phyloP scores from a whole-genome alignment of 2,888 invertebrate species.

The Cheilosia impressa region DNA sequence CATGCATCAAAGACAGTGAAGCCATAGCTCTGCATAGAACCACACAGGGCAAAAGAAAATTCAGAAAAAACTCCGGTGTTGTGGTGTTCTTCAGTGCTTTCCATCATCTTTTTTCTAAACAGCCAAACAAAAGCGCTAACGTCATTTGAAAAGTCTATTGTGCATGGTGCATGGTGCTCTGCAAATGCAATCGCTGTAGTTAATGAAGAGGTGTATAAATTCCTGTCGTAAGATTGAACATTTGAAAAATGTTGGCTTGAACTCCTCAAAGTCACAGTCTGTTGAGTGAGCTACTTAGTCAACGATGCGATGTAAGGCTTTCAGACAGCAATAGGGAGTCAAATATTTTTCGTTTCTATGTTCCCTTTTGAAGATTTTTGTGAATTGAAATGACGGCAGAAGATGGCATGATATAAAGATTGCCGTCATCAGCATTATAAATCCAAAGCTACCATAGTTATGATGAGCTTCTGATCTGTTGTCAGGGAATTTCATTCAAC shows the following conservation, averaged over 20 bases:
- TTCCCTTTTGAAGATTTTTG: slow-evolving; percentile 2
- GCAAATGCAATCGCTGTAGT: slow-evolving; percentile 10
- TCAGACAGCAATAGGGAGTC: neutral
- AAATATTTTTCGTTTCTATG: neutral
- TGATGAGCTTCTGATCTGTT: slow-evolving; percentile 40
- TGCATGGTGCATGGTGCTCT: neutral
- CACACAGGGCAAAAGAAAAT: neutral
- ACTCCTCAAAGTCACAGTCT: neutral
- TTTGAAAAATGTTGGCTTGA: slow-evolving; percentile 28
- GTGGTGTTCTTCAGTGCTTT: slow-evolving; percentile 18
- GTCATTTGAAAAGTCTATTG: slow-evolving; percentile 8
- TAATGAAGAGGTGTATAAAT: neutral
- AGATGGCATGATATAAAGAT: neutral
- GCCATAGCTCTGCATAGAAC: neutral
- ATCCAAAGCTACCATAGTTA: slow-evolving; percentile 7
- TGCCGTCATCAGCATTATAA: slow-evolving; percentile 30
- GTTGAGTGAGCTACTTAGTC: slow-evolving; percentile 25
- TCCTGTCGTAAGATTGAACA: slow-evolving; percentile 14
- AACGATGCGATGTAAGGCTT: neutral
- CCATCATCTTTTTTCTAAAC: slow-evolving; percentile 48
- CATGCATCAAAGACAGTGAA: slow-evolving; percentile 34
- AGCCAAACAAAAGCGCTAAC: slow-evolving; percentile 49
- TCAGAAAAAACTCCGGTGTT: slow-evolving; percentile 7
- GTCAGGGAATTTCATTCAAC: slow-evolving; percentile 30
- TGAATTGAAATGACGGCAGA: slow-evolving; percentile 4